These are phyloP conservation scores for Microchrysa polita DNA, from an alignment of 2,888 invertebrate genomes.

Conservation along the genomic window DNA sequence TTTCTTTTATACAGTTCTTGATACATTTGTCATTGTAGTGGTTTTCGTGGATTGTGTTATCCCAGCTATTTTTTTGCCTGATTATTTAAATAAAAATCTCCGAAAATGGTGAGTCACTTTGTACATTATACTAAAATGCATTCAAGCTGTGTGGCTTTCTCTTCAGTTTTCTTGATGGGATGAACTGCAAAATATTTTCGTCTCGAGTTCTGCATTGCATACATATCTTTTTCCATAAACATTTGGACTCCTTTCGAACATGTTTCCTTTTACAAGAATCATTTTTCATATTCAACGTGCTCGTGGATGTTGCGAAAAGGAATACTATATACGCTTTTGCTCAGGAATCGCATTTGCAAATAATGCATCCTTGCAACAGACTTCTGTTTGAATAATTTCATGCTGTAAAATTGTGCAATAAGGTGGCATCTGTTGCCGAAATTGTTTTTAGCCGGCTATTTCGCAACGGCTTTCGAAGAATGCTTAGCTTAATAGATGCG, in stretches of 20 bases:
- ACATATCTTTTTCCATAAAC: neutral
- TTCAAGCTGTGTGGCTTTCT: neutral
- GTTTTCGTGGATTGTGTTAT: constrained; percentile 5
- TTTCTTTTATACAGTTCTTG: no score
- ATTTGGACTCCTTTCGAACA: neutral
- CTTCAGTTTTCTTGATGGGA: neutral
- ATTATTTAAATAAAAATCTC: constrained; percentile 1
- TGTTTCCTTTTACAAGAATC: constrained; percentile 16
- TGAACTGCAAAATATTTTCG: neutral
- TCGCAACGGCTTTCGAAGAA: constrained; percentile 59
- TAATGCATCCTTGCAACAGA: constrained; percentile 50
- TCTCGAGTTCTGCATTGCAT: neutral
- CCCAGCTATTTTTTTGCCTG: neutral
- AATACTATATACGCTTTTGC: neutral
- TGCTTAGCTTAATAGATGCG: constrained; percentile 39
- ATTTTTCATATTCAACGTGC: constrained; percentile 27
- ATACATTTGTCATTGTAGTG: no score
- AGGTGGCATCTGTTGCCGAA: constrained; percentile 64
- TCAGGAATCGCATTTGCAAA: constrained; percentile 36
- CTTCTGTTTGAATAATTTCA: constrained; percentile 63
- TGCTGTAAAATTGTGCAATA: constrained; percentile 65
- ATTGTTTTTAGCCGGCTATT: constrained; percentile 65
- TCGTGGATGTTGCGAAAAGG: neutral
- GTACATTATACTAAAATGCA: neutral
- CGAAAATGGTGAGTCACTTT: constrained; percentile 30